Base-by-base conservation (phyloP, 2,113 vertebrate species). In the Accipiter cooperii region DNA sequence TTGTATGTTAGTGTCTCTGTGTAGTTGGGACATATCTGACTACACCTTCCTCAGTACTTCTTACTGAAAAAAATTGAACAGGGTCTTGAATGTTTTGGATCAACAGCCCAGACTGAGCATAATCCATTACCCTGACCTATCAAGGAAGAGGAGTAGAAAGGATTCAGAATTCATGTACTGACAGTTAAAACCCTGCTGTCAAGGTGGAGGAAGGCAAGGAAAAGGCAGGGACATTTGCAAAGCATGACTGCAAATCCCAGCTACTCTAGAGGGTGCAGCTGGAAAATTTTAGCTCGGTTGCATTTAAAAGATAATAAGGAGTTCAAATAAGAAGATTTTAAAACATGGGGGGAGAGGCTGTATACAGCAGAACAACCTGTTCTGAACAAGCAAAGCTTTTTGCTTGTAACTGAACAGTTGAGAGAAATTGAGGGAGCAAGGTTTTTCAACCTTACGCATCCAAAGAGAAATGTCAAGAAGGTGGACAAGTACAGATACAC, bases 391-490 rank as follows among this genome's bases (percentile, higher is more conserved):
- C 21, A 60, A 49, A 74, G 51, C 46, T 74, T 24, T 73, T 31
- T 46, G 38, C 60, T 78, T 47, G 22, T 16, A 33, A 25, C 60
- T 57, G 70, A 52, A 29, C 29, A 70, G 24, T 24, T 29, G 36
- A 47, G 47, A 90, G 46, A 57, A 65, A 51, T 15, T 29, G 57
- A 46, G 21, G 49, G 49, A 65, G 21, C 8, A 6, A 25, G 33
- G 16, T n/a, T 74, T 83, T 52, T 60, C 7, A 5, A 4, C 61
- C 28, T 57, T 34, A 5, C 0, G 0, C 8, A 2, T 34, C 47
- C 17, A 8, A 40, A 44, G 61, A 57, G 47, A 38, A 57, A 17
- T 21, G 61, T 36, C 80, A 58, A 5, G 54, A 29, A 63, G 52
- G 22, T 40, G 40, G 38, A 25, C 34, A 49, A 42, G 42, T 54